Percentiles rank a stretch among this genome's conserved stretches.
Evolutionary conservation across 2,888 invertebrate species (phyloP).

Genomic region (Mechanitis messenoides): DNA sequence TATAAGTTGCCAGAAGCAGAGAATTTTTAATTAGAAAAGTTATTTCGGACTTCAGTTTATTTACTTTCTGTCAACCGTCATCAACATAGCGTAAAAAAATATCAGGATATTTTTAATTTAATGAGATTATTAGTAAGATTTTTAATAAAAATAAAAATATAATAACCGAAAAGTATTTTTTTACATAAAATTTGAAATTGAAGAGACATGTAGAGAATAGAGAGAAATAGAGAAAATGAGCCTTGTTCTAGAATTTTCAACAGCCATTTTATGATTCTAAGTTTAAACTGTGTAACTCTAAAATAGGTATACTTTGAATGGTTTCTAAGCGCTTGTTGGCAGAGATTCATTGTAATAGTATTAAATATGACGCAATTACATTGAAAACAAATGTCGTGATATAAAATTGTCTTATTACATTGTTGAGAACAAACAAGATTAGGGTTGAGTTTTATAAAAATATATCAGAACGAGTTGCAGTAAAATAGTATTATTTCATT

Average conservation of each 20-base stretch:
- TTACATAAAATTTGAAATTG: not conserved
- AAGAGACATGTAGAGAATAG: not conserved
- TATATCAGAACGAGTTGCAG: too few relatives aligned
- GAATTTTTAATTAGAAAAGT: slow-evolving; percentile 64
- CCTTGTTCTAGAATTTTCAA: not conserved
- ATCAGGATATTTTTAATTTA: not conserved
- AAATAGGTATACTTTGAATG: slow-evolving; percentile 19
- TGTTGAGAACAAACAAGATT: too few relatives aligned
- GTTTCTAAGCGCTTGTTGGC: slow-evolving; percentile 21
- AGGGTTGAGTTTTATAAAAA: too few relatives aligned
- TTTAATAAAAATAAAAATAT: not conserved
- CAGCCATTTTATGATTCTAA: slow-evolving; percentile 4
- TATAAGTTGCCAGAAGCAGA: slow-evolving; percentile 45
- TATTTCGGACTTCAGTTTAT: slow-evolving; percentile 26
- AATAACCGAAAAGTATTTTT: not conserved
- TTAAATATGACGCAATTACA: slow-evolving; percentile 14
- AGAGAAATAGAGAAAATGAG: not conserved
- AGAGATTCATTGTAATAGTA: slow-evolving; percentile 19
- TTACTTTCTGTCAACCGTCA: slow-evolving; percentile 29
- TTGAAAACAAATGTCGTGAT: not conserved
- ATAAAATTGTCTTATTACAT: too few relatives aligned
- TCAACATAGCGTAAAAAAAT: slow-evolving; percentile 2
- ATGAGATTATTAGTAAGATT: not conserved
- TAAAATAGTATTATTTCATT: too few relatives aligned
- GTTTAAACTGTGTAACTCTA: not conserved